These are phyloP conservation scores for Trisateles emortualis DNA, from an alignment of 2,888 invertebrate species.

Conservation along the genomic window DNA sequence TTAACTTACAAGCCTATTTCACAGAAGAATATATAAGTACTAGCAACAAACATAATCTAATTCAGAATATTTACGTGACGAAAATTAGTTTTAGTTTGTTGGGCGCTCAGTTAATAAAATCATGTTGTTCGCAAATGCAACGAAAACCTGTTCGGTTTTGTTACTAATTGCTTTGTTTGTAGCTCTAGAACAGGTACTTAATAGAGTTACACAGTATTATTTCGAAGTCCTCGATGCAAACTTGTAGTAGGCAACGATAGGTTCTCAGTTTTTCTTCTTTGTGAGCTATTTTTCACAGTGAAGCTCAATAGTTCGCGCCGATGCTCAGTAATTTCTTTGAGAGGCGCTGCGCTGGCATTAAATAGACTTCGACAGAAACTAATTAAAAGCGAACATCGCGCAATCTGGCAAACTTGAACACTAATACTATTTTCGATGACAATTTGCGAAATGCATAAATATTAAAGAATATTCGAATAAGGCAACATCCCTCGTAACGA, in stretches of 20 bases:
- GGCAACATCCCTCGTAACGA: neutral
- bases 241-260: constrained; percentile 35
- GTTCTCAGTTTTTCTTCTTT: constrained; percentile 46
- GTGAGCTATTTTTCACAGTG: constrained; percentile 45
- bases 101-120: constrained; percentile 34
- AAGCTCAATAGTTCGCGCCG: constrained; percentile 40
- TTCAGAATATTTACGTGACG: constrained; percentile 31
- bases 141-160: constrained; percentile 29
- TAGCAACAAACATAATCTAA: constrained; percentile 27
- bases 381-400: constrained; percentile 76
- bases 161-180: constrained; percentile 36
- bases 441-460: constrained; percentile 45
- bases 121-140: constrained; percentile 34
- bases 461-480: constrained; percentile 25
- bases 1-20: constrained; percentile 1
- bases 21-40: constrained; percentile 21
- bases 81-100: constrained; percentile 42
- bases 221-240: constrained; percentile 29
- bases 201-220: constrained; percentile 28
- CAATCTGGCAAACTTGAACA: constrained; percentile 63
- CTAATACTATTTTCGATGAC: constrained; percentile 48
- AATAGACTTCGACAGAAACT: constrained; percentile 71
- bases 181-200: constrained; percentile 19
- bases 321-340: constrained; percentile 68
- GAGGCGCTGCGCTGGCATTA: constrained; percentile 62